These are phyloP conservation scores for Sebastes flavidus DNA, from an alignment of 2,797 vertebrate species.

Conservation along the genomic window DNA sequence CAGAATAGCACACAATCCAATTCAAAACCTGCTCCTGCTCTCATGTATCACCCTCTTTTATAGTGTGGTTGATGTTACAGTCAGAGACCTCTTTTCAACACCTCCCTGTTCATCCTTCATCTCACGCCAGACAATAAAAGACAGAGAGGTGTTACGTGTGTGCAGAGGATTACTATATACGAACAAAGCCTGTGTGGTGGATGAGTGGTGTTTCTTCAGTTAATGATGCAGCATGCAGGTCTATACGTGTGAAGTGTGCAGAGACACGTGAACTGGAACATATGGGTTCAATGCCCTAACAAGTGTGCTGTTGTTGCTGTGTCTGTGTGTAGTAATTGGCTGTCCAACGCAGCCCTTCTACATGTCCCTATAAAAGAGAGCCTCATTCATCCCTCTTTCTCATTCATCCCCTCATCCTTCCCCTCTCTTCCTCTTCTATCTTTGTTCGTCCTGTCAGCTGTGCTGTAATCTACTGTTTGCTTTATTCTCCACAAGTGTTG, in stretches of 20 bases:
- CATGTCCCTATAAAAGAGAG: slow-evolving; percentile 1
- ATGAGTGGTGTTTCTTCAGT: slow-evolving; percentile 11
- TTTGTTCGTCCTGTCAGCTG: slow-evolving; percentile 22
- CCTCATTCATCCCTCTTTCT: background rate
- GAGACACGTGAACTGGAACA: slow-evolving; percentile 39
- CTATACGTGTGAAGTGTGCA: slow-evolving; percentile 4
- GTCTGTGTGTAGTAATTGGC: slow-evolving; percentile 44
- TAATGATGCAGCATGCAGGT: slow-evolving; percentile 4
- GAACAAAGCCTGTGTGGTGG: background rate
- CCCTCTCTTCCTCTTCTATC: background rate
- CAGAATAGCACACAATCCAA: background rate
- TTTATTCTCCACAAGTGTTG: slow-evolving; percentile 34
- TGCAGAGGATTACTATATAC: background rate
- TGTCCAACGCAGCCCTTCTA: slow-evolving; percentile 8
- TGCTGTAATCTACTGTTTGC: slow-evolving; percentile 22
- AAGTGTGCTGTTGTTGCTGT: slow-evolving; percentile 9
- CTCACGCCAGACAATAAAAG: slow-evolving; percentile 8
- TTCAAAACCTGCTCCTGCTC: background rate
- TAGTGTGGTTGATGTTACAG: slow-evolving; percentile 8
- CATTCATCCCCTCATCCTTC: background rate
- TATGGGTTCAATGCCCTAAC: slow-evolving; percentile 23
- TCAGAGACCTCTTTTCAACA: background rate
- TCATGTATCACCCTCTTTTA: background rate
- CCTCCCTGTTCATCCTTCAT: background rate
- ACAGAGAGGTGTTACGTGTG: slow-evolving; percentile 2